These are phyloP conservation scores for Bucorvus abyssinicus DNA, from an alignment of 2,797 vertebrate genomes.

Conservation along the genomic window DNA sequence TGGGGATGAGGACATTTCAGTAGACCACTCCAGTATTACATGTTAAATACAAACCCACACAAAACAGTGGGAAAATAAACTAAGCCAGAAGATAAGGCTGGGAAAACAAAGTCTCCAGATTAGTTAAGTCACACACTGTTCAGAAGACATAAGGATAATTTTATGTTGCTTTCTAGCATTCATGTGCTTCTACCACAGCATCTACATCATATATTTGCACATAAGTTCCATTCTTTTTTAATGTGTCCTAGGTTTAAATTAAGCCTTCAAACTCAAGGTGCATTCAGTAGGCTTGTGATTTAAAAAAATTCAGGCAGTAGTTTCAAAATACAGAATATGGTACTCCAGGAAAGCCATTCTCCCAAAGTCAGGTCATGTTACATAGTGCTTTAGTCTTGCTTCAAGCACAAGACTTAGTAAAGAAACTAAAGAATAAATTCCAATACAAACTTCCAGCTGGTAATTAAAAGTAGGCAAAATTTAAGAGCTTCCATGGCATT, in stretches of 20 bases:
- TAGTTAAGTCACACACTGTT: background rate
- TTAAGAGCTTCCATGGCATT: background rate
- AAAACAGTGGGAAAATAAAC: constrained; percentile 33
- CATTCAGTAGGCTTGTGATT: background rate
- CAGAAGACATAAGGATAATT: background rate
- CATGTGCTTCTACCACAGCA: background rate
- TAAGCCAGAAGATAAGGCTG: constrained; percentile 3
- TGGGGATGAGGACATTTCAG: background rate
- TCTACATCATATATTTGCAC: background rate
- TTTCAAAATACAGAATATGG: background rate
- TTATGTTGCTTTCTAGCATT: background rate
- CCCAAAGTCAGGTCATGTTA: background rate
- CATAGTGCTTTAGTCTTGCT: background rate
- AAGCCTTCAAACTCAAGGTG: background rate
- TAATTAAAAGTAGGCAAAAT: background rate
- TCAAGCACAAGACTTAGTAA: background rate
- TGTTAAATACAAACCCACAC: background rate
- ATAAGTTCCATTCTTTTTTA: background rate
- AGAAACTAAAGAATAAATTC: background rate
- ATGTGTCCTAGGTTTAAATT: background rate
- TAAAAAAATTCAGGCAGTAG: background rate
- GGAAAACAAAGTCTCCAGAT: constrained; percentile 6
- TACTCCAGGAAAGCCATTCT: background rate
- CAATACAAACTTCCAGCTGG: background rate
- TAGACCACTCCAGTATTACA: background rate